phyloP scores from a whole-genome alignment of 2,888 invertebrate genomes.

The Branchipolynoe longqiensis region DNA sequence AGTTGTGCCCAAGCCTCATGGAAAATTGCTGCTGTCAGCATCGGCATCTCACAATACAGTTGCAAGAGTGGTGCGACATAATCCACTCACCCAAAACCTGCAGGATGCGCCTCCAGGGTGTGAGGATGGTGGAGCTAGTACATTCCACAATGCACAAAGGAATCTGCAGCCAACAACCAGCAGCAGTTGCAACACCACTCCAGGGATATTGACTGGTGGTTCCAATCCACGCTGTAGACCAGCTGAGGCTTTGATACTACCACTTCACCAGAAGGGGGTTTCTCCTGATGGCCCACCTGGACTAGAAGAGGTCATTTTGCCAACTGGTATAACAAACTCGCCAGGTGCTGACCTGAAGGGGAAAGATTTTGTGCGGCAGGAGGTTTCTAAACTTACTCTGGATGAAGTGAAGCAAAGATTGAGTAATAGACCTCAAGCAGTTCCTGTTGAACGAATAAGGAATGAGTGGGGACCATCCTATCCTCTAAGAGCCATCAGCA shows the following conservation, averaged over 20 bases:
- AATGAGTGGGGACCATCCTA: too few species aligned
- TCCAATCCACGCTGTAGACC: neutral
- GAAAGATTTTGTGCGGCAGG: neutral
- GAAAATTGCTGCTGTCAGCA: too few species aligned
- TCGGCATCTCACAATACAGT: too few species aligned
- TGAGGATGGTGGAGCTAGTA: neutral
- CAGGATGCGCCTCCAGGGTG: conserved; percentile 1
- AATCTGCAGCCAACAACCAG: neutral
- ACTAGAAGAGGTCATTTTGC: neutral
- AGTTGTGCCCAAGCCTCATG: too few species aligned
- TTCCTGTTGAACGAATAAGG: too few species aligned
- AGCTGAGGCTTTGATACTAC: neutral
- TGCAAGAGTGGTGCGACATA: too few species aligned
- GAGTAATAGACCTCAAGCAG: too few species aligned
- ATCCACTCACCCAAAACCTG: neutral
- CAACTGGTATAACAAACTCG: neutral
- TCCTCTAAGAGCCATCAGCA: too few species aligned
- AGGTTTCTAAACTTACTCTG: too few species aligned
- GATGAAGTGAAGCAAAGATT: too few species aligned
- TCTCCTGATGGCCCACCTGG: conserved; percentile 25
- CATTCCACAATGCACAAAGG: neutral
- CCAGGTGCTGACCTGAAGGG: neutral
- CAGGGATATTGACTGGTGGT: neutral
- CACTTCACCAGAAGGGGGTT: neutral
- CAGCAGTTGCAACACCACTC: neutral